Conservation (phyloP, 35 echinoderm and acorn worm species). For the Acanthaster planci region DNA sequence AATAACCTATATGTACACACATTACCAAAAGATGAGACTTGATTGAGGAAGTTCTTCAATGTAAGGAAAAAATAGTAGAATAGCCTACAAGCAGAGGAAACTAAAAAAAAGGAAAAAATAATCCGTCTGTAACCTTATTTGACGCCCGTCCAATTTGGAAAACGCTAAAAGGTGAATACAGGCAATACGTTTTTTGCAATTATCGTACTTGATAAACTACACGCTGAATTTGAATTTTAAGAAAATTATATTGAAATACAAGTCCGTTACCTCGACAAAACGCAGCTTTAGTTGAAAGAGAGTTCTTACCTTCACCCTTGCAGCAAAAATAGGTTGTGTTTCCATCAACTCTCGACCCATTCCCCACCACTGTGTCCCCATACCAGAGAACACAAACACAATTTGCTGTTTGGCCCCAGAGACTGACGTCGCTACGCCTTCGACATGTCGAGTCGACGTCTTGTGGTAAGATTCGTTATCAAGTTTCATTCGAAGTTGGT, state of each 20-base stretch:
- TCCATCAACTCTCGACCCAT: conserved; percentile 59
- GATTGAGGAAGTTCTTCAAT: no score
- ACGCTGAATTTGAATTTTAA: no score
- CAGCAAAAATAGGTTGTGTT: conserved; percentile 33
- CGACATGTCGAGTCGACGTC: neutral
- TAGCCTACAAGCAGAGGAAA: neutral
- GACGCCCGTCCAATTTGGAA: no score
- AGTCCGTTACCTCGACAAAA: no score
- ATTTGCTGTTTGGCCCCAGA: neutral
- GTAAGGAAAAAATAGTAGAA: neutral
- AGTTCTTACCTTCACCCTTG: conserved; percentile 44
- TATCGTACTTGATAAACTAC: no score
- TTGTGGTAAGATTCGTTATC: neutral
- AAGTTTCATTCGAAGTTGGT: neutral
- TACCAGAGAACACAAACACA: conserved; percentile 71
- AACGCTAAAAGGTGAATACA: no score
- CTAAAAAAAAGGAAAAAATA: neutral
- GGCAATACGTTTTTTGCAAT: no score
- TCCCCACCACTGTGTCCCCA: conserved; percentile 85
- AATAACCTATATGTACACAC: conserved; percentile 42
- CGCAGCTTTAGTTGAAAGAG: no score
- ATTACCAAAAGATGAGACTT: neutral
- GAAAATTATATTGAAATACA: no score
- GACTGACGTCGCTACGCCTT: conserved; percentile 34
- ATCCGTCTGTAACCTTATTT: neutral